These are phyloP conservation scores for Alligator mississippiensis DNA, from an alignment of 2,113 vertebrate species.

Conservation along the genomic window DNA sequence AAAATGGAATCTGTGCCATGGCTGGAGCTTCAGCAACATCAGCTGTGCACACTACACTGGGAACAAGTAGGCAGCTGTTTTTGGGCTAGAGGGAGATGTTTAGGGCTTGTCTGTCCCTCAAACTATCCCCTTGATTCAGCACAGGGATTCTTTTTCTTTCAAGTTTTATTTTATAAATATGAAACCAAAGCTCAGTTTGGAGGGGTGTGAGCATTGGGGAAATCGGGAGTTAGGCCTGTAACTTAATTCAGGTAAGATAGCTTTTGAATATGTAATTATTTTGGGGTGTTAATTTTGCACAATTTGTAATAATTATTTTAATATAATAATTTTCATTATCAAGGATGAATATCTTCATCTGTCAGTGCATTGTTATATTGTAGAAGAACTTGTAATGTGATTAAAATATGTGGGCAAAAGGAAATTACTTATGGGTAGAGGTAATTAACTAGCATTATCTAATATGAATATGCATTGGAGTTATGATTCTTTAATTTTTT, in stretches of 20 bases:
- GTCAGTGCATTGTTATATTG: neutral
- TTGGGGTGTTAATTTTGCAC: neutral
- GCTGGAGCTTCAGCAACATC: neutral
- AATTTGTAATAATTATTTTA: conserved; percentile 22
- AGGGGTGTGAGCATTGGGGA: neutral
- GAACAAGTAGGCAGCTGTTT: neutral
- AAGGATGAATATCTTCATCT: neutral
- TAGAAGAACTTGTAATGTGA: neutral
- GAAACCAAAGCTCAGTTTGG: neutral
- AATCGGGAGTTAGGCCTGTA: neutral
- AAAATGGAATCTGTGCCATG: neutral
- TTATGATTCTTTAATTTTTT: neutral
- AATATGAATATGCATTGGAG: neutral
- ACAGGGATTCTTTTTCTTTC: neutral
- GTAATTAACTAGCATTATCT: neutral
- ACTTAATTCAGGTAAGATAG: neutral
- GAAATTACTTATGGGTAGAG: neutral
- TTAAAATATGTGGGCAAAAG: conserved; percentile 1
- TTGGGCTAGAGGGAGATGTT: neutral
- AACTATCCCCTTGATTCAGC: neutral
- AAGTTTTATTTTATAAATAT: neutral
- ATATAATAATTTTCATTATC: neutral
- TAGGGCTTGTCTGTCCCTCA: neutral
- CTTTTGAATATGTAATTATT: neutral
- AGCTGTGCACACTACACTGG: neutral